Evolutionary conservation across 2,113 vertebrate genomes (phyloP), one percentile per base, ranked within the genome.

Genomic region (Fregetta grallaria): DNA sequence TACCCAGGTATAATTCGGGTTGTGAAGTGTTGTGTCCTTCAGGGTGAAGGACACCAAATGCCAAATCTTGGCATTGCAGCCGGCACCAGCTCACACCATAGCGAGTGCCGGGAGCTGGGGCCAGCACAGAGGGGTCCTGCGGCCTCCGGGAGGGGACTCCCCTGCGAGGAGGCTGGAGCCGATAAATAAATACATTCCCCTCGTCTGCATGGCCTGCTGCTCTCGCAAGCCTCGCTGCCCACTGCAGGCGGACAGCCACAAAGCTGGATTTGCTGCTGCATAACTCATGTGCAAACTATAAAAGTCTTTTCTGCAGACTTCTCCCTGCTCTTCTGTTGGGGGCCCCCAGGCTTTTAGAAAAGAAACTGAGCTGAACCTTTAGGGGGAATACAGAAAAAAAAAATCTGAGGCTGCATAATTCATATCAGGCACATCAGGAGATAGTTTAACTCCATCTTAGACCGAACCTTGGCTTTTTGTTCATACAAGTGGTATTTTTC

Each of bases 41-140:
- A 17, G 67, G 20, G 14, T 17, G 13, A 70, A 78, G 53, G 70
- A 11, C 21, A 12, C 36, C 72, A 18, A 67, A 25, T 1, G 6
- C 45, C 83, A 59, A 2, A 17, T 59, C 34, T 36, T 40, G 67
- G 65, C 8, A 1, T 4, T 66, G 38, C 65, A 65, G 40, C 66
- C 16, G 5, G 36, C 62, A 61, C 34, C 80, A 49, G n/a, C 47
- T 67, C 53, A 5, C 53, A 12, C 15, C 72, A 4, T 7, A 47
- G 67, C 0, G 1, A 59, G 27, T 49, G 38, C 12, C 0, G 0
- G 26, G 49, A 80, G 87, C 78, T 66, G 62, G n/a, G 38, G 40
- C 44, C 30, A 26, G 76, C 66, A 13, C 53, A 15, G 44, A 56
- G 30, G 34, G 44, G 19, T 44, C 44, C 61, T 42, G 55, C 3